Base-by-base conservation (phyloP, 2,797 vertebrate genomes). In the Rhyacichthys aspro region DNA sequence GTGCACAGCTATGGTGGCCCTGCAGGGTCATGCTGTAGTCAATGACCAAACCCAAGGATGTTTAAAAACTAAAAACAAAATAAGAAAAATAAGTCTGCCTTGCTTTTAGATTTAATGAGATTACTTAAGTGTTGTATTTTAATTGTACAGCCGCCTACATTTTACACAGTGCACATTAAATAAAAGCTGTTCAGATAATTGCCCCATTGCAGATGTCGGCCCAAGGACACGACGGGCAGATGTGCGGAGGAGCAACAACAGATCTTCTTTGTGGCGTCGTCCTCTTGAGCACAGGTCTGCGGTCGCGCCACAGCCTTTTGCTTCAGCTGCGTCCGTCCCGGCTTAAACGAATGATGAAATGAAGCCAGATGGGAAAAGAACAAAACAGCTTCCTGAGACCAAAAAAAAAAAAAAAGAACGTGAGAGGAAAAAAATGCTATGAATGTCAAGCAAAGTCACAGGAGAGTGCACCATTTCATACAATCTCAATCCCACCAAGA, bases 371-470 rank as follows among this genome's bases (percentile, higher is more conserved):
- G 78, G 78, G 66, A 70, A 64, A 67, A 74, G 59, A 83, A 83
- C 45, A 81, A 82, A 79, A 78, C 69, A 47, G 69, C 53, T 77
- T 82, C 62, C 60, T 37, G 58, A 55, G 41, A 5, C 23, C 39
- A 58, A 55, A 18, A 33, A 42, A 48, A 53, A 41, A 32, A 2
- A 38, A 37, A 16, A 16, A 16, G 7, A 33, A 10, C 9, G 3
- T 1, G 14, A 55, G 11, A 28, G 3, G 19, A 23, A 37, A 42
- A 34, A 34, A 19, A n/a, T 0, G 3, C 19, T 36, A 38, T 55
- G 67, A 87, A 87, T 82, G 79, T 85, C 84, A 82, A 70, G 59
- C 70, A 61, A 70, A 83, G 79, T 76, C 81, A 83, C 74, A 82
- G 70, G 78, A 76, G 82, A 83, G 75, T 23, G 64, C 55, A 64